Conservation (phyloP, 2,888 invertebrate genomes). For the Nymphalis c-album region DNA sequence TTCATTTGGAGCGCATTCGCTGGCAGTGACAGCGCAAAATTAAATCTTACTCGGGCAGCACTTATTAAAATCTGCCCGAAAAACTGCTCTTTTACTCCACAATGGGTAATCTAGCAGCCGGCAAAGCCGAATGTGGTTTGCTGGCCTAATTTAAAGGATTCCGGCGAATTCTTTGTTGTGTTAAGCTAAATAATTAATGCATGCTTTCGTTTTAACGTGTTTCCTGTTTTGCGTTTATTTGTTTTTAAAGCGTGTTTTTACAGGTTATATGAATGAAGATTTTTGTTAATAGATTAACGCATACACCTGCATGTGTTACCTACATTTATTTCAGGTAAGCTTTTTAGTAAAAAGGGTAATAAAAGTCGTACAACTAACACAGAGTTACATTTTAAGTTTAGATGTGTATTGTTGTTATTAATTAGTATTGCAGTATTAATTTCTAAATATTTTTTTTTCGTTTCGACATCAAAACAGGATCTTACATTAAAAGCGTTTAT, state of each 20-base stretch:
- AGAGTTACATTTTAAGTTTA: no score
- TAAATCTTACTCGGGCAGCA: slow-evolving; percentile 61
- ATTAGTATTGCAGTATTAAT: no score
- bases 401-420: no score
- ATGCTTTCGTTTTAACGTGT: neutral
- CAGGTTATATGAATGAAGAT: neutral
- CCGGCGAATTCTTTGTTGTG: slow-evolving; percentile 11
- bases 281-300: neutral
- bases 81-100: slow-evolving; percentile 66
- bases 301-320: no score
- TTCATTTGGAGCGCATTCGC: slow-evolving; percentile 16
- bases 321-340: no score
- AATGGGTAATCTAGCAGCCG: slow-evolving; percentile 59
- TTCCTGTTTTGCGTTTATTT: neutral
- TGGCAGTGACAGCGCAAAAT: slow-evolving; percentile 65
- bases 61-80: slow-evolving; percentile 71
- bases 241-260: neutral
- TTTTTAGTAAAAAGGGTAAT: no score
- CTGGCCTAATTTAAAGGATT: slow-evolving; percentile 28
- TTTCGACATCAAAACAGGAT: no score
- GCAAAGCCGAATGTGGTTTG: slow-evolving; percentile 28
- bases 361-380: no score
- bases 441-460: no score
- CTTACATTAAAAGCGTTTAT: no score
- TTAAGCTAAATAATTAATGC: slow-evolving; percentile 7